Conservation (phyloP, 2,113 vertebrate genomes). For the Tragelaphus strepsiceros region DNA sequence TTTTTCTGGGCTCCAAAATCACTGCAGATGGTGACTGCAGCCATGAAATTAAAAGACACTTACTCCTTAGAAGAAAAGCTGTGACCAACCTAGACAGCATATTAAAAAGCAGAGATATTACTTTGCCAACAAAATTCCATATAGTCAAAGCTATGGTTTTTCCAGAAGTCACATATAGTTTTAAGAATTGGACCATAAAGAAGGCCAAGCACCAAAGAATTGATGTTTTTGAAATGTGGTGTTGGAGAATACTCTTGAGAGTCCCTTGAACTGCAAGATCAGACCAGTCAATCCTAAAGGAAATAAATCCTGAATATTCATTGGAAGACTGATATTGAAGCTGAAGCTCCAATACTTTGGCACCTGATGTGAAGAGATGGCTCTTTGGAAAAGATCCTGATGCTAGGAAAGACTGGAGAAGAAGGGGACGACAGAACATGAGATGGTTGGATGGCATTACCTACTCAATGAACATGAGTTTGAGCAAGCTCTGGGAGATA, state of each 20-base stretch:
- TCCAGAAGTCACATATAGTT: background rate
- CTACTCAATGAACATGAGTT: background rate
- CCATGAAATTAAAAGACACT: background rate
- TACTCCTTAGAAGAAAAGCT: background rate
- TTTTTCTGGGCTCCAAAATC: background rate
- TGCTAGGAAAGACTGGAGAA: background rate
- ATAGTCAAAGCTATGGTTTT: background rate
- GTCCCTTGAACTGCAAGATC: background rate
- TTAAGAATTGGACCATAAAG: background rate
- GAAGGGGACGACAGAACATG: background rate
- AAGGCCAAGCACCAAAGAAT: background rate
- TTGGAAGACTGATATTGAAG: background rate
- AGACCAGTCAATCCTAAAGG: background rate
- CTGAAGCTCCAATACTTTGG: background rate
- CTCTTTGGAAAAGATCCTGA: background rate
- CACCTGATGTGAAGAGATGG: background rate
- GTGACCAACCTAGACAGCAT: background rate
- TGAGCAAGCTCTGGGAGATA: background rate
- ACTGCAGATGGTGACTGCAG: background rate
- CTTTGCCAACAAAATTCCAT: background rate
- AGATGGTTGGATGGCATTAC: background rate
- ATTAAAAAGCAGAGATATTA: background rate
- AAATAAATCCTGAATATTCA: background rate
- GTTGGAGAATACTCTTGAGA: background rate
- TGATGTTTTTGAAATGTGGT: background rate